Base-by-base conservation (phyloP, 53 echinoderm and acorn worm genomes). In the Temnopleurus reevesii region DNA sequence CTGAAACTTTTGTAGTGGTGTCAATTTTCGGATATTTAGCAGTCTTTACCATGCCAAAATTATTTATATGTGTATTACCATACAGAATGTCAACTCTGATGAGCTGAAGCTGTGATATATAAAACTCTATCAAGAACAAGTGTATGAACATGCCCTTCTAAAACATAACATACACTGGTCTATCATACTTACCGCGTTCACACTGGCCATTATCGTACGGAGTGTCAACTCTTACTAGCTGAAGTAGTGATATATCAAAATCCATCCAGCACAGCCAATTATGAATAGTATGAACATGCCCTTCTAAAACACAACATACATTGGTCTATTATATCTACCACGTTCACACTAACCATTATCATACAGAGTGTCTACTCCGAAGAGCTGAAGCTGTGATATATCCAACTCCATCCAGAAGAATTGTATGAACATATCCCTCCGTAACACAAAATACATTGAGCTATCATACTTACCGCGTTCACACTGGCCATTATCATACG, bases 401-500 rank as follows among this genome's bases (percentile, higher is more conserved):
- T 91, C 91, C 17, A 86, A 86, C 33, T 77, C 82, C 77, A 86
- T 33, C 91, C 91, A 91, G 17, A 38, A 47, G n/a, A n/a, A n/a
- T n/a, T n/a, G n/a, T n/a, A n/a, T n/a, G n/a, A n/a, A n/a, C n/a
- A n/a, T n/a, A n/a, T n/a, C n/a, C n/a, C n/a, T n/a, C n/a, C n/a
- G n/a, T n/a, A n/a, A n/a, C n/a, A n/a, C n/a, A n/a, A n/a, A n/a
- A n/a, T n/a, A n/a, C n/a, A n/a, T n/a, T n/a, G n/a, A n/a, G n/a
- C n/a, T n/a, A n/a, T n/a, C n/a, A n/a, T n/a, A n/a, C 46, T n/a
- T 27, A 91, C 71, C 90, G 77, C 85, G 51, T n/a, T n/a, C n/a
- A n/a, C n/a, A 77, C 9, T 82, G 86, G 38, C 86, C 91, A 21
- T 8, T 21, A 18, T 91, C 91, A 15, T 86, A 77, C 34, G 45